Evolutionary conservation across 1,140 invertebrate genomes (phyloP).

Genomic region (Cepaea nemoralis): DNA sequence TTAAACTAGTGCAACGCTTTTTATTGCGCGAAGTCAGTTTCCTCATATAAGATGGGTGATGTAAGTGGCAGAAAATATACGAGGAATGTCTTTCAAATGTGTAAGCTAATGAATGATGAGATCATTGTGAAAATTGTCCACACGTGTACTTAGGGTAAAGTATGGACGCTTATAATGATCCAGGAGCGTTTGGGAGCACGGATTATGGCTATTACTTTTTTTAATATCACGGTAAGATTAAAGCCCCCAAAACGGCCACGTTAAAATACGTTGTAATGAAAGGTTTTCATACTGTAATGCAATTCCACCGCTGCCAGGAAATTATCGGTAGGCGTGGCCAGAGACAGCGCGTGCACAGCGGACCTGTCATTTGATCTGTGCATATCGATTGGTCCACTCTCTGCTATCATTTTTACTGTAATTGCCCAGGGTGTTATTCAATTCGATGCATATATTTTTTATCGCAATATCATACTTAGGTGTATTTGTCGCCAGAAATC

Average conservation of each 20-base stretch:
- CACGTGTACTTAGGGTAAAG: no score
- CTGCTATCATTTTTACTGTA: conserved; percentile 26
- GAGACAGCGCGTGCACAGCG: conserved; percentile 6
- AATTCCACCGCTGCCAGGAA: background rate
- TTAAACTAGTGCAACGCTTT: no score
- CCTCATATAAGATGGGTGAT: no score
- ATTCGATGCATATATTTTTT: conserved; percentile 24
- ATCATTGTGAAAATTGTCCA: no score
- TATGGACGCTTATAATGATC: no score
- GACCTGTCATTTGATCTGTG: conserved; percentile 24
- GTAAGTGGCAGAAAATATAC: no score
- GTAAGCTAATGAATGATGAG: no score
- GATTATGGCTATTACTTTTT: no score
- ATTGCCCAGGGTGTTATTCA: conserved; percentile 30
- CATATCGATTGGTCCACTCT: conserved; percentile 8
- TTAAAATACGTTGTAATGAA: conserved; percentile 16
- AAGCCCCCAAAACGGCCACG: background rate
- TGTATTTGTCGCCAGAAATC: conserved; percentile 23
- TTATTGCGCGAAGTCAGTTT: no score
- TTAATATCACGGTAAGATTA: background rate
- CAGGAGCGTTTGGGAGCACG: no score
- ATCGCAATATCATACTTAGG: conserved; percentile 31
- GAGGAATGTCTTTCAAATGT: no score
- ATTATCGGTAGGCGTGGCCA: conserved; percentile 15
- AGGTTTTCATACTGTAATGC: conserved; percentile 13